phyloP scores from a whole-genome alignment of 1,140 invertebrate genomes.

The Oreohelix idahoensis region DNA sequence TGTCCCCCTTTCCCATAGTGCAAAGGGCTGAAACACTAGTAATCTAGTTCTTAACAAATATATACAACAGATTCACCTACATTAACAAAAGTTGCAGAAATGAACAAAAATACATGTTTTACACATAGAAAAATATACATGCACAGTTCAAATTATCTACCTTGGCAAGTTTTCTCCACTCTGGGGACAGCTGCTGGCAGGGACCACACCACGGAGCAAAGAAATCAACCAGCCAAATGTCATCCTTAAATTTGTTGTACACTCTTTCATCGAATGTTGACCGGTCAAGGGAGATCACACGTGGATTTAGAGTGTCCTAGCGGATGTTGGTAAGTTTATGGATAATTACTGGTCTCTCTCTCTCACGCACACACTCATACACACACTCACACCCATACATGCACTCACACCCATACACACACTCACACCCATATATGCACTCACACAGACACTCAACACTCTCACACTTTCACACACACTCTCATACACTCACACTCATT shows the following conservation, averaged over 20 bases:
- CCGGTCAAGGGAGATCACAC: slow-evolving; percentile 77
- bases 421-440: too few species aligned
- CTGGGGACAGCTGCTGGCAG: slow-evolving; percentile 79
- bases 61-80: not conserved
- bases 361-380: too few species aligned
- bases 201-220: slow-evolving; percentile 82
- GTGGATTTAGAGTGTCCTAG: slow-evolving; percentile 75
- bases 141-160: slow-evolving; percentile 53
- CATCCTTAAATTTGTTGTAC: slow-evolving; percentile 72
- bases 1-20: too few species aligned
- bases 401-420: too few species aligned
- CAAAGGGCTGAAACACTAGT: too few species aligned
- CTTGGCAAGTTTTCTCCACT: slow-evolving; percentile 79
- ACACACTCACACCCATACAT: too few species aligned
- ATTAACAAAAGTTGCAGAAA: not conserved
- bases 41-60: too few species aligned
- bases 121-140: not conserved
- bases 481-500: too few species aligned
- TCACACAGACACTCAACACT: too few species aligned
- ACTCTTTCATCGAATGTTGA: slow-evolving; percentile 77
- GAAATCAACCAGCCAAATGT: slow-evolving; percentile 81
- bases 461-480: too few species aligned
- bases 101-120: not conserved
- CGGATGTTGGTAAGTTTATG: not conserved
- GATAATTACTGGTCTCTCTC: too few species aligned